Conservation (phyloP, 2,888 invertebrate genomes). For the Sinelater perroti region DNA sequence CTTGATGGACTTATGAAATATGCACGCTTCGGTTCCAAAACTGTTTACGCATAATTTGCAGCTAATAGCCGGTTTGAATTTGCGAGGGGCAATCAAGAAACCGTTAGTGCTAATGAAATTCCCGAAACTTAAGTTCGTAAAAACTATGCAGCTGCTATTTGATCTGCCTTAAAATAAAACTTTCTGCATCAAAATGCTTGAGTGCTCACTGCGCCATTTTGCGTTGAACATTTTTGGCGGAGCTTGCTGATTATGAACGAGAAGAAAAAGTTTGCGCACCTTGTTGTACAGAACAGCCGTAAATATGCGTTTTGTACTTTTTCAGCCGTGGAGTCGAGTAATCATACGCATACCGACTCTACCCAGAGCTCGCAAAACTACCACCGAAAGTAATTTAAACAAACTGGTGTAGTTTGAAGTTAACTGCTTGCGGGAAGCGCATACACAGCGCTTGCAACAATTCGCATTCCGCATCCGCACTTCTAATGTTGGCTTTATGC, state of each 20-base stretch:
- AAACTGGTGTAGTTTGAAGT: slow-evolving; percentile 10
- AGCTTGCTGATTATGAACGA: too few relatives aligned
- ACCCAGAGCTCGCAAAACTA: too few relatives aligned
- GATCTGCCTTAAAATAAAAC: too few relatives aligned
- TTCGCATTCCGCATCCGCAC: slow-evolving; percentile 4
- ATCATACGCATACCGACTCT: too few relatives aligned
- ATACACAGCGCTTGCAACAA: slow-evolving; percentile 10
- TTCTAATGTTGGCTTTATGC: slow-evolving; percentile 13
- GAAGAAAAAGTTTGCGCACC: too few relatives aligned
- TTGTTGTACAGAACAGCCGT: too few relatives aligned
- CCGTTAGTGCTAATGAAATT: slow-evolving; percentile 4
- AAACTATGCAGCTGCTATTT: too few relatives aligned
- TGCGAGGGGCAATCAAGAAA: slow-evolving; percentile 10
- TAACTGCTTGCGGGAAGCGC: slow-evolving; percentile 10
- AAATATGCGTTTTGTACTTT: too few relatives aligned
- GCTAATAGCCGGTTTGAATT: slow-evolving; percentile 12
- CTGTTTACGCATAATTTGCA: slow-evolving; percentile 24
- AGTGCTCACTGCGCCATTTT: too few relatives aligned
- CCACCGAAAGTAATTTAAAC: slow-evolving; percentile 6
- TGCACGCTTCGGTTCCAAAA: slow-evolving; percentile 17
- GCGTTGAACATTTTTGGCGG: too few relatives aligned
- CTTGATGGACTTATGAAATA: slow-evolving; percentile 21
- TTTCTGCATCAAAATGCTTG: too few relatives aligned
- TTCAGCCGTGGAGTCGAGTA: too few relatives aligned
- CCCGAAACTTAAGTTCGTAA: neutral